Conservation (phyloP, 2,888 invertebrate species). For the Cantharis lateralis region DNA sequence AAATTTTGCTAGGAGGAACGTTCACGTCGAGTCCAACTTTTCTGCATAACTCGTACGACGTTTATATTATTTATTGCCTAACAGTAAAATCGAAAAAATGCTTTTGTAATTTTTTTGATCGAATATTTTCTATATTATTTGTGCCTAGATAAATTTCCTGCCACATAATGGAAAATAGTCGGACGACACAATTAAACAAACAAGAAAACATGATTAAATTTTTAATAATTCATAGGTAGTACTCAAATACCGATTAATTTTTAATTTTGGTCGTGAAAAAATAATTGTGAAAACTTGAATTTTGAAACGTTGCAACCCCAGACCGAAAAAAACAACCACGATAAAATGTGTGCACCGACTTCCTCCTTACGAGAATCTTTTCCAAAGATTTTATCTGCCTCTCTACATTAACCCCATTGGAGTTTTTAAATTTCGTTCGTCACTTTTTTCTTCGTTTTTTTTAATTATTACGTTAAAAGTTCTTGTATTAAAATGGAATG, state of each 20-base stretch:
- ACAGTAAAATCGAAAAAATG: slow-evolving; percentile 13
- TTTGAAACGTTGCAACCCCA: neutral
- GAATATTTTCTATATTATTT: neutral
- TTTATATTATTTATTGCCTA: slow-evolving; percentile 13
- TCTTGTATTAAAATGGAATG: neutral
- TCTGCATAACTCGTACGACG: slow-evolving; percentile 12
- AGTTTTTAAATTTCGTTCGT: neutral
- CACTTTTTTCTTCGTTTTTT: neutral
- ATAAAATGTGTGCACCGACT: neutral
- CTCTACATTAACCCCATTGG: neutral
- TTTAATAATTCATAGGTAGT: neutral
- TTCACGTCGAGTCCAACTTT: neutral
- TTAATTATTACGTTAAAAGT: neutral
- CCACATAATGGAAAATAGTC: neutral
- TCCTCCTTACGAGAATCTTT: neutral
- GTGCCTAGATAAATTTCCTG: neutral
- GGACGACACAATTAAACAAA: neutral
- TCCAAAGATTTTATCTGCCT: neutral
- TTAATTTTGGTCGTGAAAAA: neutral
- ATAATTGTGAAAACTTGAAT: neutral
- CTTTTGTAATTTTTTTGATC: neutral
- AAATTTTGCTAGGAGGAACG: neutral
- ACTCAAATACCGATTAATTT: neutral
- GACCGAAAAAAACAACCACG: neutral
- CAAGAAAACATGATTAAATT: neutral